Base-by-base conservation (phyloP, 2,888 invertebrate species). In the Hydropsyche betteni region DNA sequence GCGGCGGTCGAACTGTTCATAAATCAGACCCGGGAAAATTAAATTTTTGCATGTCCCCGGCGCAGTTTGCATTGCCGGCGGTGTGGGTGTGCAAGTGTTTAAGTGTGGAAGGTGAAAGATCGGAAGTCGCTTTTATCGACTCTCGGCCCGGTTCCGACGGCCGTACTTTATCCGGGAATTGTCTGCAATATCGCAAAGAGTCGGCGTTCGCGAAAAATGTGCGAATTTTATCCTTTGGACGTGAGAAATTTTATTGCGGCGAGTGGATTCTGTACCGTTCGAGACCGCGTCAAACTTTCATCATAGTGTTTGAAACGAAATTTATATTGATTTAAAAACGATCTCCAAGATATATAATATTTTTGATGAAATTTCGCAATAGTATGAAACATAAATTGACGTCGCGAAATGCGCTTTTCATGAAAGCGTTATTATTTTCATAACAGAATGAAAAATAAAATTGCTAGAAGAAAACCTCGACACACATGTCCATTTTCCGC, bases 81-180 rank as follows among this genome's bases (percentile, higher is more conserved):
- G 10, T 44, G 16, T 36, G 12, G 12, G 14, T 68, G 69, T 51
- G 24, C 69, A 68, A 50, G 69, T 51, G 38, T 44, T 36, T 16
- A 68, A 68, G 12, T 68, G 44, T 8, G 44, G 44, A 44, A 44
- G 44, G 44, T 44, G 44, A 24, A 16, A 61, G 53, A 24, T 24
- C 10, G 38, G 58, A 14, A 34, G 14, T 38, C 38, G 44, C 44
- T 44, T 72, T 72, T 72, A 61, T 72, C 61, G 8, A 55, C 55
- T 55, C 24, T 50, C 70, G 34, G 70, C 71, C 16, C 55, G 12
- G 71, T 71, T 71, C 55, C 53, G 12, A 53, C 53, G 58, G 58
- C 24, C 58, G 58, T 24, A 24, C 58, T 58, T 58, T 58, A 58
- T 58, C 58, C 3, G 4, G 14, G 58, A 24, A 58, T 58, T 24